Evolutionary conservation across 2,113 vertebrate genomes (phyloP), one percentile per base, ranked within the genome.

Genomic region (Colius striatus): DNA sequence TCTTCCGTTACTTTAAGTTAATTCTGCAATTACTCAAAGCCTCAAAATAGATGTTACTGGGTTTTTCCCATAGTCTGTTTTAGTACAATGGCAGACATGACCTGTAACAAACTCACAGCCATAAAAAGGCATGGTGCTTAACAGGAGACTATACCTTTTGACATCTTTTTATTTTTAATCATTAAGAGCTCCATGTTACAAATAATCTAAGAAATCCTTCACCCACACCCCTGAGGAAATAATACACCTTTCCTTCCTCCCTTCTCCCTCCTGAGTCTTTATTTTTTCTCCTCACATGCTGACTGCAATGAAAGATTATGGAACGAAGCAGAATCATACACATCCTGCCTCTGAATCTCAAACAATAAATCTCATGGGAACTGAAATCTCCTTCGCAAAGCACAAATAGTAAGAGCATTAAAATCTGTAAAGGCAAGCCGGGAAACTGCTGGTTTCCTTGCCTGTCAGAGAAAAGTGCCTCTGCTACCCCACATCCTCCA

Each of bases 21-120:
- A 9, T 65, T 45, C 82, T 26, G 74, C 87, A 93, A 87, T 80
- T 48, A 83, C 62, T 85, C 61, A 60, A 25, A 87, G 74, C 34
- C 22, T 57, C 66, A 53, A 32, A 47, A 34, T 21, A 55, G 16
- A 30, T 0, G 8, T 50, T 20, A 34, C 43, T 19, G 81, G 48
- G 20, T 58, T 79, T 70, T 58, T 65, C 70, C 38, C 81, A 15
- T 0, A 15, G 30, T 15, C 88, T 89, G 47, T 80, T 91, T 88
- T 48, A 80, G 74, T 67, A 53, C 32, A n/a, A 65, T 8, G 32
- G 45, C 72, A 92, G 27, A 58, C 71, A 15, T 18, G 25, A 91
- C 71, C 72, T 77, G 48, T 80, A 95, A 92, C 43, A 86, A 93
- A 89, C 45, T 63, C 66, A 17, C 0, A 41, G 21, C 17, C 70